Percentiles rank a stretch among this genome's conserved stretches.
Conservation (phyloP, 2,113 vertebrate genomes). For the Cyrtonyx montezumae region DNA sequence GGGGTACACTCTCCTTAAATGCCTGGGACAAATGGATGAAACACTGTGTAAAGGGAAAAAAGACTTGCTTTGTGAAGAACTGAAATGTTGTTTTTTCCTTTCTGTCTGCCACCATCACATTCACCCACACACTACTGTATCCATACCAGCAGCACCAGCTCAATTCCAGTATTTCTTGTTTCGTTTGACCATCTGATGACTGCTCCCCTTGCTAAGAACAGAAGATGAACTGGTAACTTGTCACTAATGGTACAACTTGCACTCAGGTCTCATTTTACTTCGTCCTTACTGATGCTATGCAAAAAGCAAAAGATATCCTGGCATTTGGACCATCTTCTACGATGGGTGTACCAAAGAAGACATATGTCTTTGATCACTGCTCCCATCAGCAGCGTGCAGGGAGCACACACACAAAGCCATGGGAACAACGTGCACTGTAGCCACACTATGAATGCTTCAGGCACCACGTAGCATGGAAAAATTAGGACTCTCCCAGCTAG, state of each 20-base stretch:
- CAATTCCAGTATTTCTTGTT: background rate
- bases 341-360: no score
- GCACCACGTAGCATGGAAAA: background rate
- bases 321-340: background rate
- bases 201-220: background rate
- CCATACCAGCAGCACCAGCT: background rate
- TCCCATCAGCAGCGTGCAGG: background rate
- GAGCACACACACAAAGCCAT: background rate
- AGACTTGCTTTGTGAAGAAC: background rate
- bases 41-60: background rate
- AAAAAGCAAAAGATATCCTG: background rate
- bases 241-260: background rate
- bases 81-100: background rate
- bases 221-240: background rate
- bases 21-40: background rate
- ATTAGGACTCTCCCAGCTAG: background rate
- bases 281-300: background rate
- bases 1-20: background rate
- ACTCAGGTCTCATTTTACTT: background rate
- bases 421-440: background rate
- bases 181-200: background rate
- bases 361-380: rapidly evolving
- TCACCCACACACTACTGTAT: background rate
- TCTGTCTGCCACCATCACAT: background rate
- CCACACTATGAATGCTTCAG: background rate